phyloP scores from a whole-genome alignment of 2,888 invertebrate species.

The Capitulum mitella region DNA sequence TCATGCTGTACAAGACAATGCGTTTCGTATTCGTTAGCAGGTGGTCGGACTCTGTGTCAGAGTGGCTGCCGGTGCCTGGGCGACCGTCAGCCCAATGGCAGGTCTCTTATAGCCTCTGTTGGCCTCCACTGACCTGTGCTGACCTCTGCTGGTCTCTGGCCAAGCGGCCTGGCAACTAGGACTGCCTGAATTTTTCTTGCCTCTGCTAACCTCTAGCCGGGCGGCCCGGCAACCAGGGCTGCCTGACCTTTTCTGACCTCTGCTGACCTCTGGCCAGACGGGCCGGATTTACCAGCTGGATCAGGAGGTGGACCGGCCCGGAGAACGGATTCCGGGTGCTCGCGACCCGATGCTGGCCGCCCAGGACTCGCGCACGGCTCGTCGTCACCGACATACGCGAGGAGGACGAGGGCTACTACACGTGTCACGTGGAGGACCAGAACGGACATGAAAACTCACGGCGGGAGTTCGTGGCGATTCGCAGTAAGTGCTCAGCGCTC shows the following conservation, averaged over 20 bases:
- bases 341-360: neutral
- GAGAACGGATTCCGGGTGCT: neutral
- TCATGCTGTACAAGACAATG: no score
- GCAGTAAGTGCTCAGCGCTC: neutral
- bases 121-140: no score
- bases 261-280: neutral
- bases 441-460: neutral
- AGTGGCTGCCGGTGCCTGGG: no score
- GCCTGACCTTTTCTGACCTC: neutral
- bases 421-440: conserved; percentile 8
- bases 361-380: neutral
- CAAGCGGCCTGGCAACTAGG: no score
- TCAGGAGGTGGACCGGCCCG: neutral
- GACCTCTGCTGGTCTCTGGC: no score
- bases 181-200: no score
- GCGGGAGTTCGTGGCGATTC: neutral
- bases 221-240: no score
- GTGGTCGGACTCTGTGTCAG: no score
- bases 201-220: no score
- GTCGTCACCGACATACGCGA: neutral
- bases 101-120: no score
- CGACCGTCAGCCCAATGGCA: no score
- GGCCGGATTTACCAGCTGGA: neutral
- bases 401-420: conserved; percentile 19
- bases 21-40: no score